A percentile compares a stretch with the other conserved stretches of the same genome.
phyloP scores from a whole-genome alignment of 2,113 vertebrate species.

The Eupsittula cactorum region DNA sequence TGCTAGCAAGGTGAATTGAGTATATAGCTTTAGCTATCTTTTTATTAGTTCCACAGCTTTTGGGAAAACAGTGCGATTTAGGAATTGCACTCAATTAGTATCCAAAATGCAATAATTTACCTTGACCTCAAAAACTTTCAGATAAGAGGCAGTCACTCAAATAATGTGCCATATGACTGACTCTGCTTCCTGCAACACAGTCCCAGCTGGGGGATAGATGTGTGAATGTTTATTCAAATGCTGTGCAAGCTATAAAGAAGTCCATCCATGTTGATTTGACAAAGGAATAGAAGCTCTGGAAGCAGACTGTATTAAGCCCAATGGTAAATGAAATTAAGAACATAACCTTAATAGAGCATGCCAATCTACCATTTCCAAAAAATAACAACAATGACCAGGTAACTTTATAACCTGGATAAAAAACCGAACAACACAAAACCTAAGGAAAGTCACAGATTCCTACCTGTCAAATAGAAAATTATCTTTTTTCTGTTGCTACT shows the following conservation, averaged over 20 bases:
- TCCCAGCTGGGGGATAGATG: rapidly evolving
- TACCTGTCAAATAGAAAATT: background rate
- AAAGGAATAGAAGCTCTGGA: background rate
- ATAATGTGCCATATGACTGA: background rate
- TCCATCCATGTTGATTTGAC: background rate
- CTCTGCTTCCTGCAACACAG: background rate
- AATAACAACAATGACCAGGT: background rate
- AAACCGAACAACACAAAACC: background rate
- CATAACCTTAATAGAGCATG: background rate
- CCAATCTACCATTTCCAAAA: background rate
- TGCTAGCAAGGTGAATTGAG: background rate
- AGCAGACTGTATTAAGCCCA: background rate
- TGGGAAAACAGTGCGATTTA: background rate
- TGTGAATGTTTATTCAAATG: background rate
- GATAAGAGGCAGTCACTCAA: background rate
- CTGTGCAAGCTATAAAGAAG: background rate
- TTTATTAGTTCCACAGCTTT: background rate
- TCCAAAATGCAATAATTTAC: background rate
- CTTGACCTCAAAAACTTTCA: background rate
- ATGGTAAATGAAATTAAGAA: background rate
- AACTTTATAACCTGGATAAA: background rate
- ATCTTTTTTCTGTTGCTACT: background rate
- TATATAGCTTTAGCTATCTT: background rate
- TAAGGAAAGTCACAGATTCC: background rate
- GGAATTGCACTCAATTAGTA: background rate